Conservation (phyloP, 2,888 invertebrate species). For the Nephrotoma flavescens region DNA sequence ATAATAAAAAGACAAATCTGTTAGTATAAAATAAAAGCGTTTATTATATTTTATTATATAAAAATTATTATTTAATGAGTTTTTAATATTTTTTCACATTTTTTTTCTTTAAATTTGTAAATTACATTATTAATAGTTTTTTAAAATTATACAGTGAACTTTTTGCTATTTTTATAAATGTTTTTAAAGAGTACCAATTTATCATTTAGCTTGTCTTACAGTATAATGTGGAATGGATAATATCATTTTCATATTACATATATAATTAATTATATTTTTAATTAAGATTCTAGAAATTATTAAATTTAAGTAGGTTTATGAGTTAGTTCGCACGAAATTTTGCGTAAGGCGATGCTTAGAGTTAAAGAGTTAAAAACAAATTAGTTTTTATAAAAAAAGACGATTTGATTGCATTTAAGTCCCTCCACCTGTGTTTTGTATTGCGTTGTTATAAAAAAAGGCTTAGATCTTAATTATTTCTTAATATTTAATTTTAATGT, state of each 20-base stretch:
- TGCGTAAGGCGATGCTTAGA: not conserved
- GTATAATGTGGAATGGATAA: not conserved
- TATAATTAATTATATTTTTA: not conserved
- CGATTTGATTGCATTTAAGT: constrained; percentile 9
- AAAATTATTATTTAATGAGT: not conserved
- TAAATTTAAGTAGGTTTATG: not conserved
- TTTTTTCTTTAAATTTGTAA: not conserved
- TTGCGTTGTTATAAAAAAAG: not conserved
- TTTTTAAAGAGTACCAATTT: not conserved
- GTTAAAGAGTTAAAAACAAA: not conserved
- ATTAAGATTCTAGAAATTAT: not conserved
- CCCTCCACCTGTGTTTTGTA: constrained; percentile 11
- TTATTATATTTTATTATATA: not conserved
- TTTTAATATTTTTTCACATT: not conserved
- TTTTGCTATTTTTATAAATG: not conserved
- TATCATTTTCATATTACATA: not conserved
- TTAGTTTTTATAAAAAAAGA: not conserved
- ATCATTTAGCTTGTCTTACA: not conserved
- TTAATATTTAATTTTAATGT: not conserved
- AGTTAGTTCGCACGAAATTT: not conserved
- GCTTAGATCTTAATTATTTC: not conserved
- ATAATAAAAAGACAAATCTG: not conserved
- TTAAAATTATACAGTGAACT: not conserved
- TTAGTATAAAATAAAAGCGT: constrained; percentile 4
- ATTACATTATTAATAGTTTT: not conserved